Conservation (phyloP, 1,140 invertebrate genomes). For the Metaphire vulgaris region DNA sequence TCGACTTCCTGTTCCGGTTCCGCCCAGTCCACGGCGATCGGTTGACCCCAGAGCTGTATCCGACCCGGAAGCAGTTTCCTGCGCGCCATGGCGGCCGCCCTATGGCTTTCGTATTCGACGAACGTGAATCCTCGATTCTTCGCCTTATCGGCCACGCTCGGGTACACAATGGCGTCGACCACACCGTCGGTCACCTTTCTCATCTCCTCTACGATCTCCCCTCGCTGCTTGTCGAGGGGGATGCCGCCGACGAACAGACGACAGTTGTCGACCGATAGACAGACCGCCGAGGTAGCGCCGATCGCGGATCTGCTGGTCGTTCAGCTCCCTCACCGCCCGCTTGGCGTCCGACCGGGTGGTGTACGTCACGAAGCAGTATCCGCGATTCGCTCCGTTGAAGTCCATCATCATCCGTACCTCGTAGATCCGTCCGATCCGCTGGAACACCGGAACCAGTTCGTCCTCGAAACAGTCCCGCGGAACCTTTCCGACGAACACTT, state of each 20-base stretch:
- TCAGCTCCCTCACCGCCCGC: conserved; percentile 89
- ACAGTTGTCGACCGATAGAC: conserved; percentile 98
- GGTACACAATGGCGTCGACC: conserved; percentile 97
- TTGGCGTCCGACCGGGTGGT: conserved; percentile 82
- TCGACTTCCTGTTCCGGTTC: conserved; percentile 94
- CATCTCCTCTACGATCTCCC: conserved; percentile 98
- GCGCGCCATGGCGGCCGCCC: conserved; percentile 94
- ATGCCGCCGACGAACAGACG: conserved; percentile 99
- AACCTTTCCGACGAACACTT: conserved; percentile 91
- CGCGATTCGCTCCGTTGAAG: conserved; percentile 75
- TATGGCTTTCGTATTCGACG: conserved; percentile 98
- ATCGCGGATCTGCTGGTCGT: conserved; percentile 81
- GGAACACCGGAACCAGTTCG: conserved; percentile 93
- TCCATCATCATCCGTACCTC: conserved; percentile 93
- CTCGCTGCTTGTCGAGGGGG: conserved; percentile 98
- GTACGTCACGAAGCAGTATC: conserved; percentile 98
- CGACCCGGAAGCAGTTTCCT: conserved; percentile 62
- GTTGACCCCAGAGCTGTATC: conserved; percentile 79
- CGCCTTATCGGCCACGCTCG: conserved; percentile 81
- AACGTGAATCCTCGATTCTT: conserved; percentile 99
- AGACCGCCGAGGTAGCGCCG: conserved; percentile 98
- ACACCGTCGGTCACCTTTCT: conserved; percentile 74
- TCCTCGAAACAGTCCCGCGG: conserved; percentile 99
- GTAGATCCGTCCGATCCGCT: conserved; percentile 94
- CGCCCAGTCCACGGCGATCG: conserved; percentile 99